These are phyloP conservation scores for Copsychus sechellarum DNA, from an alignment of 2,113 vertebrate genomes.

Conservation along the genomic window DNA sequence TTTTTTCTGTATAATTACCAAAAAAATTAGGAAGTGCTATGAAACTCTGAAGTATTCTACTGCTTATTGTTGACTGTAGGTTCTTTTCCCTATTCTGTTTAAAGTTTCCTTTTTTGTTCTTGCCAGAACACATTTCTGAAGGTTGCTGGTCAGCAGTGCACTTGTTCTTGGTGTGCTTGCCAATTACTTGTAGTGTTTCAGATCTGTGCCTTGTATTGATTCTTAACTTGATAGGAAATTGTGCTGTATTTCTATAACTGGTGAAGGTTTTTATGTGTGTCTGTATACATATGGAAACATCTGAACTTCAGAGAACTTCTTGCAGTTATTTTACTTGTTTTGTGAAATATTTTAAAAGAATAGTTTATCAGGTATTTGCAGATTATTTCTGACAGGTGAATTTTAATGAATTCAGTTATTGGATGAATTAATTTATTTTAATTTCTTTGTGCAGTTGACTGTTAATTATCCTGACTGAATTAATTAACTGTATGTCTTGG, in stretches of 20 bases:
- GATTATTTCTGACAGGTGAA: neutral
- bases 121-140: neutral
- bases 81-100: neutral
- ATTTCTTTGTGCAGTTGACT: neutral
- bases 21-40: neutral
- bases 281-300: neutral
- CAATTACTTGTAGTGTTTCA: neutral
- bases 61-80: neutral
- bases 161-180: neutral
- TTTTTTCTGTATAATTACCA: neutral
- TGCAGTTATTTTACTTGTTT: neutral
- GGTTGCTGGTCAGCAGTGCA: neutral
- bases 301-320: neutral
- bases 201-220: neutral
- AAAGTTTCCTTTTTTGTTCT: neutral
- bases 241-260: neutral
- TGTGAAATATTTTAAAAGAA: neutral
- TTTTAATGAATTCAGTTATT: neutral
- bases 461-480: neutral
- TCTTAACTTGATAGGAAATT: neutral
- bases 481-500: neutral
- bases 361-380: neutral
- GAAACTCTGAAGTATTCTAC: neutral
- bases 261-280: neutral
- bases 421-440: neutral